A percentile compares a stretch with the other conserved stretches of the same genome.
Conservation (phyloP, 1,140 invertebrate species). For the Meloidogyne chitwoodi region DNA sequence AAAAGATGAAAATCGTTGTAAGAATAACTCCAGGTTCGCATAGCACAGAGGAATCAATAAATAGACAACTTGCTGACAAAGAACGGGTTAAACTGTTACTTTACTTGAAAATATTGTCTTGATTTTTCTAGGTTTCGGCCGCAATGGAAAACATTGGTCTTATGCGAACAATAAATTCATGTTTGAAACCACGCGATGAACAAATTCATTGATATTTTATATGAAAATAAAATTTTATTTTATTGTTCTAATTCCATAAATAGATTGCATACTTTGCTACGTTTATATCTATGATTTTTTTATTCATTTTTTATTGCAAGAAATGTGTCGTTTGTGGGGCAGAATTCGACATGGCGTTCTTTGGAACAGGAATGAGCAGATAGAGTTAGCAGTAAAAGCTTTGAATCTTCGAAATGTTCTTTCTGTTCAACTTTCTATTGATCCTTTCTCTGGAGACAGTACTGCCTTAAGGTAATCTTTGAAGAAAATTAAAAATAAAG, state of each 20-base stretch:
- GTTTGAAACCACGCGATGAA: conserved; percentile 62
- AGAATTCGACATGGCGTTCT: conserved; percentile 51
- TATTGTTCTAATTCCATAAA: background rate
- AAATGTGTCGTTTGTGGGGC: conserved; percentile 52
- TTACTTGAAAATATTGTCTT: background rate
- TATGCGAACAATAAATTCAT: conserved; percentile 88
- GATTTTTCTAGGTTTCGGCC: conserved; percentile 69
- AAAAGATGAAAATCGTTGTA: conserved; percentile 76
- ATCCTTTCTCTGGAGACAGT: conserved; percentile 52
- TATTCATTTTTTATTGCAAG: background rate
- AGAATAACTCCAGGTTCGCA: conserved; percentile 86
- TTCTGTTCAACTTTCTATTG: conserved; percentile 47
- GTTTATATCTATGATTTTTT: conserved; percentile 8
- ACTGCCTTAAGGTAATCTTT: conserved; percentile 42
- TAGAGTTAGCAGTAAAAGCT: conserved; percentile 46
- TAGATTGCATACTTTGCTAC: background rate
- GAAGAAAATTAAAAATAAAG: too few relatives aligned
- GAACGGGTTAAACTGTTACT: conserved; percentile 70
- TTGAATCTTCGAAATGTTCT: conserved; percentile 48
- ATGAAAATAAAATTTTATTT: conserved; percentile 9
- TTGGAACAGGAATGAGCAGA: conserved; percentile 43
- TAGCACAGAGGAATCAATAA: conserved; percentile 80
- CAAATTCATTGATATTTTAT: background rate
- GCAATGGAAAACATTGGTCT: conserved; percentile 87
- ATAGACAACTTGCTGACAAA: conserved; percentile 96